These are phyloP conservation scores for Diplogasteroides magnus DNA, from an alignment of 1,140 invertebrate species.

Conservation along the genomic window DNA sequence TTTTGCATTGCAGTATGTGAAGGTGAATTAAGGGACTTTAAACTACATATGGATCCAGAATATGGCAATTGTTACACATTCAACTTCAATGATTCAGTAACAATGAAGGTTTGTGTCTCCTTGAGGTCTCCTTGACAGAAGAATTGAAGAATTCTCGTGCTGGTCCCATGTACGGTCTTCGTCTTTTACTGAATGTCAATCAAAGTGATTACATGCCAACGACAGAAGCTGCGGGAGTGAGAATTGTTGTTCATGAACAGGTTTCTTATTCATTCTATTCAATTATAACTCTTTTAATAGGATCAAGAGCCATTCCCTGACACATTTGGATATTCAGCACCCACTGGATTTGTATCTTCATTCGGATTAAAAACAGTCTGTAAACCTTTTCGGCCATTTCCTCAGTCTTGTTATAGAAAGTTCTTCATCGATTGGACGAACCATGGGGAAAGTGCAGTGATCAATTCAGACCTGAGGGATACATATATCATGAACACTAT, in stretches of 20 bases:
- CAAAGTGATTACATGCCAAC: conserved; percentile 55
- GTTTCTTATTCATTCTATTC: not conserved
- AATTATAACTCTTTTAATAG: conserved; percentile 11
- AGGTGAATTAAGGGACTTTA: conserved; percentile 46
- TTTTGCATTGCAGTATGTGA: conserved; percentile 7
- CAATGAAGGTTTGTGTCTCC: too few relatives aligned
- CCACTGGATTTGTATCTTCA: conserved; percentile 54
- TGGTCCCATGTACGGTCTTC: conserved; percentile 41
- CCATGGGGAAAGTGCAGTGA: conserved; percentile 51
- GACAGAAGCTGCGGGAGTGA: conserved; percentile 54
- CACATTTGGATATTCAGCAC: conserved; percentile 51
- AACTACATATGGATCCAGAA: conserved; percentile 51
- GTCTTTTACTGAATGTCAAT: conserved; percentile 50
- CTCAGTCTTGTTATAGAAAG: conserved; percentile 43
- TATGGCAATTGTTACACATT: conserved; percentile 55
- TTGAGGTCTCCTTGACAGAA: too few relatives aligned
- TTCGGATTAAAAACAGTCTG: conserved; percentile 53
- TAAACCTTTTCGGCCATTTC: not conserved
- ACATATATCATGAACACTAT: conserved; percentile 55
- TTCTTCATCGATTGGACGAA: conserved; percentile 44
- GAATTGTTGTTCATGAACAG: conserved; percentile 54
- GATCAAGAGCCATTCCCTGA: conserved; percentile 55
- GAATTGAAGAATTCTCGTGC: conserved; percentile 46
- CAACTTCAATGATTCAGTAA: conserved; percentile 55
- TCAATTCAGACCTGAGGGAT: conserved; percentile 46